These are phyloP conservation scores for Luehdorfia chinensis DNA, from an alignment of 1,140 invertebrate genomes.

Conservation along the genomic window DNA sequence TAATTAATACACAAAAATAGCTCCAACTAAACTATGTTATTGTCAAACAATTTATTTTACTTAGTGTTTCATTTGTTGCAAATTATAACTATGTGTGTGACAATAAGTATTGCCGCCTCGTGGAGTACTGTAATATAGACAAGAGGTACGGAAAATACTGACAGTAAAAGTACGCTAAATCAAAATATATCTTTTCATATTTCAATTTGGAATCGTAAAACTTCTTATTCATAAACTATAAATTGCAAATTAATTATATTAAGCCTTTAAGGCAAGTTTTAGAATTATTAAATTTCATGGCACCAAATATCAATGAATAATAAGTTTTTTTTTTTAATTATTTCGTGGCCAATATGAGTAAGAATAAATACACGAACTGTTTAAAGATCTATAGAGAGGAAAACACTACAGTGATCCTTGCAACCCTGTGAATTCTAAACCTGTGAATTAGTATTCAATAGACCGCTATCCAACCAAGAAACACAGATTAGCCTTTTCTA, in stretches of 20 bases:
- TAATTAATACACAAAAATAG: no score
- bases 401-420: constrained; percentile 47
- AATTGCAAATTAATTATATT: no score
- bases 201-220: no score
- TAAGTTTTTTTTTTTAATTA: no score
- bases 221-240: no score
- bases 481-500: no score
- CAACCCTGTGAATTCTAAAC: constrained; percentile 68
- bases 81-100: no score
- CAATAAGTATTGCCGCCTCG: not conserved
- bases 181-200: no score
- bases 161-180: no score
- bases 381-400: constrained; percentile 18
- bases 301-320: no score
- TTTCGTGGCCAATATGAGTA: not conserved
- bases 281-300: no score
- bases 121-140: not conserved
- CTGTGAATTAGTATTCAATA: constrained; percentile 47
- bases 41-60: constrained; percentile 1
- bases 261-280: no score
- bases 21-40: constrained; percentile 6
- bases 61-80: not conserved
- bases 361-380: constrained; percentile 10
- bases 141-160: constrained; percentile 10
- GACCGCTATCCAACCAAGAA: constrained; percentile 45